Evolutionary conservation across 2,113 vertebrate genomes (phyloP), one percentile per base, ranked within the genome.

Genomic region (Turnix velox): DNA sequence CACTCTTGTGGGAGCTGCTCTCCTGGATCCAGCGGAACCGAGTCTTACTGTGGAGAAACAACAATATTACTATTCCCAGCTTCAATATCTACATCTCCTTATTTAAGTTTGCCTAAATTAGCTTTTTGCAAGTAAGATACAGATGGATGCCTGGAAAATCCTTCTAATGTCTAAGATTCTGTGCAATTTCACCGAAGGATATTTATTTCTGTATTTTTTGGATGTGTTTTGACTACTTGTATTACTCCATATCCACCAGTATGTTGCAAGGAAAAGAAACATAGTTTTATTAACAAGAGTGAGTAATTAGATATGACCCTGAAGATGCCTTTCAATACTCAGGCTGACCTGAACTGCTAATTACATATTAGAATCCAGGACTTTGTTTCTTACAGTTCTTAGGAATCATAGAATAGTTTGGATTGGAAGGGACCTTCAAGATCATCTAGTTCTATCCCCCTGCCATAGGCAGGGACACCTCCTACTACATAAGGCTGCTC

Each of bases 1-100:
- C 98, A 0, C 98, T 98, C 78, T 98, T 98, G 91, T 99, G 97
- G 54, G 98, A 95, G 59, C 98, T 99, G 97, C 98, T 99, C 94
- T 99, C 99, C 96, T 99, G 99, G 96, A 99, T 99, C 99, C 99
- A 99, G 39, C 99, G 99, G 97, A 99, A 99, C 63, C 99, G 98
- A 10, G 98, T 99, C 97, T 99, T 99, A 94, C 99, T 99, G 97
- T 51, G 94, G 87, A 93, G 87, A 75, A 58, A 92, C 15, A 62
- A 45, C 0, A 0, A 5, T 2, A 3, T 40, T 57, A 28, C 33
- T 42, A 12, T 30, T 66, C 20, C 39, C 7, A 46, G 13, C 45
- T 75, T 65, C 57, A 18, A 2, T 3, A 57, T 7, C 73, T 37
- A 3, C 65, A 35, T 45, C n/a, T 49, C 51, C 51, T 33, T 45